Evolutionary conservation across 2,888 invertebrate genomes (phyloP), one percentile per base, ranked within the genome.

Genomic region (Epiblema foenella): DNA sequence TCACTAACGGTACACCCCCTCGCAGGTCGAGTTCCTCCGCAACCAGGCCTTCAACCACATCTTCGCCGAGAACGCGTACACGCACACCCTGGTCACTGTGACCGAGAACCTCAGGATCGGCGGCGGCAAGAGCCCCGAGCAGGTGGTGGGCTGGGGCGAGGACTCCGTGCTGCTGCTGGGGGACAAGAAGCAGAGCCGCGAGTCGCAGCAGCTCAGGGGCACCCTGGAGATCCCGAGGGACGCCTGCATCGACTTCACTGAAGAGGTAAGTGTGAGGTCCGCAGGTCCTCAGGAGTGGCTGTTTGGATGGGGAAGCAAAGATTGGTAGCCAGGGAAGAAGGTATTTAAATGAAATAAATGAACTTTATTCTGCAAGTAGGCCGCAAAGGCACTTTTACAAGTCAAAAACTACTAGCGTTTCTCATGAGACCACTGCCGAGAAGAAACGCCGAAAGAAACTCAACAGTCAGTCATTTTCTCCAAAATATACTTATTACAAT

Each of bases 231-330:
- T 89, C 18, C 78, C 82, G 17, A 94, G 95, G 73, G 96, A 97
- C 80, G 93, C 95, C 78, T 97, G 97, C 85, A 93, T 95, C 46
- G 95, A 95, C 73, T 95, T 96, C 77, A 94, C 95, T 11, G 90
- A 95, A 71, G 87, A 91, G 69, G 96, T 96, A 79, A 94, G 94
- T 91, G n/a, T n/a, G n/a, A n/a, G n/a, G n/a, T n/a, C n/a, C n/a
- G n/a, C n/a, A n/a, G n/a, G n/a, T n/a, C n/a, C n/a, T n/a, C n/a
- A n/a, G n/a, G n/a, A n/a, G n/a, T n/a, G n/a, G n/a, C n/a, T n/a
- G n/a, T n/a, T n/a, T n/a, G n/a, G n/a, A n/a, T n/a, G n/a, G n/a
- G n/a, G n/a, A n/a, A n/a, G n/a, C n/a, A n/a, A n/a, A n/a, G n/a
- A n/a, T n/a, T n/a, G n/a, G n/a, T n/a, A n/a, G n/a, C n/a, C n/a